A percentile compares a stretch with the other conserved stretches of the same genome.
Conservation (phyloP, 64 coral and sea anemone genomes). For the Pocillopora verrucosa region DNA sequence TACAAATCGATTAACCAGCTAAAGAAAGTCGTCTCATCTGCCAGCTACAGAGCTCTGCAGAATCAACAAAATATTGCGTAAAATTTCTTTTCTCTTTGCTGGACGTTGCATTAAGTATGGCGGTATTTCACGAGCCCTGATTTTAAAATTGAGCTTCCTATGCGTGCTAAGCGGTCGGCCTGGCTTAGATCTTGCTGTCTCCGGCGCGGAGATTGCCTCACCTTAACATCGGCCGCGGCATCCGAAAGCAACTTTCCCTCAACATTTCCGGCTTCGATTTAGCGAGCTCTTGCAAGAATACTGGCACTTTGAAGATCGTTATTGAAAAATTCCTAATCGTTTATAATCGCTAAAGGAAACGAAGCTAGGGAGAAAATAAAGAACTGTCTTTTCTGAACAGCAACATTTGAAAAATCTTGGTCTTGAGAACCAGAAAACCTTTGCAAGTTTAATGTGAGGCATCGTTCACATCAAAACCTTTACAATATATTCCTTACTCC, state of each 20-base stretch:
- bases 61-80: background rate
- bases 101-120: background rate
- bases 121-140: background rate
- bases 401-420: too few relatives aligned
- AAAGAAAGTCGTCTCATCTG: background rate
- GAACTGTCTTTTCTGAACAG: background rate
- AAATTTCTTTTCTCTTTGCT: background rate
- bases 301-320: background rate
- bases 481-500: too few relatives aligned
- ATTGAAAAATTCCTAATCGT: background rate
- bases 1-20: constrained; percentile 39
- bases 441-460: too few relatives aligned
- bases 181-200: constrained; percentile 2
- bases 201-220: too few relatives aligned
- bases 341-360: background rate
- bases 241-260: too few relatives aligned
- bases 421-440: too few relatives aligned
- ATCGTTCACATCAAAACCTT: too few relatives aligned
- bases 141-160: background rate
- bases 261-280: background rate
- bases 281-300: background rate
- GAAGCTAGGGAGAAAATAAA: background rate
- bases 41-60: background rate
- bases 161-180: background rate
- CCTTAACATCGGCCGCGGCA: too few relatives aligned